Percentiles rank a stretch among this genome's conserved stretches.
These are phyloP conservation scores for Ladona fulva DNA, from an alignment of 1,140 invertebrate species.

Conservation along the genomic window DNA sequence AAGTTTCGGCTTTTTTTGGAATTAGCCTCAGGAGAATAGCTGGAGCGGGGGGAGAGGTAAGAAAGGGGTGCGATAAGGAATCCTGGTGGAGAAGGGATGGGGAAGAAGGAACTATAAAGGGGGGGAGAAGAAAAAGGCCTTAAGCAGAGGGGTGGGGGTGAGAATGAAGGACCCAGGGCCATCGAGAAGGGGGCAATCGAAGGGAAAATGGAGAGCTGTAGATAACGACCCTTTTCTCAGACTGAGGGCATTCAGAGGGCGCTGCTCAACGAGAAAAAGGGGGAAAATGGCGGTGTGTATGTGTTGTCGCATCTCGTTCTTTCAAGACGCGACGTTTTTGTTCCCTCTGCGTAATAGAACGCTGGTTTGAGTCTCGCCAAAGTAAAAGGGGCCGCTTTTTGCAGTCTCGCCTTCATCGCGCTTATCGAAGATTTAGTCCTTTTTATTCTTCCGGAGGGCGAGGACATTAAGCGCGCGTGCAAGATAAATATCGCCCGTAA, in stretches of 20 bases:
- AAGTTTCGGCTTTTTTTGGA: conserved; percentile 1
- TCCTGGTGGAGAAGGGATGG: background rate
- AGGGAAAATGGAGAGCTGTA: background rate
- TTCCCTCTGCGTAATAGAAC: no score
- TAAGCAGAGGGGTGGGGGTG: no score
- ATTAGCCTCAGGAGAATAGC: background rate
- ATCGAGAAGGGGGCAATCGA: background rate
- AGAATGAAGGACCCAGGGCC: background rate
- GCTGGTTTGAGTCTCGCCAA: no score
- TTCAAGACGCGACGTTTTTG: no score
- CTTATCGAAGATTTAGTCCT: no score
- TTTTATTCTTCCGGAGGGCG: no score
- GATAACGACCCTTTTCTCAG: background rate
- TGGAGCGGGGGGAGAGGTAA: background rate
- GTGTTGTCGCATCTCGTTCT: no score
- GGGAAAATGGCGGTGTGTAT: background rate
- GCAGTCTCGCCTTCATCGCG: no score
- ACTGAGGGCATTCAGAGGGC: background rate
- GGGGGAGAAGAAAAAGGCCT: background rate
- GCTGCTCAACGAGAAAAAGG: background rate
- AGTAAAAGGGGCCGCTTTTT: no score
- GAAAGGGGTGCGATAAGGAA: background rate
- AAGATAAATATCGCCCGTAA: no score
- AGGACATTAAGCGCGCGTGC: no score
- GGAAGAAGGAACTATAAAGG: background rate